These are phyloP conservation scores for Archegozetes longisetosus DNA, from an alignment of 1,140 invertebrate species.

Conservation along the genomic window DNA sequence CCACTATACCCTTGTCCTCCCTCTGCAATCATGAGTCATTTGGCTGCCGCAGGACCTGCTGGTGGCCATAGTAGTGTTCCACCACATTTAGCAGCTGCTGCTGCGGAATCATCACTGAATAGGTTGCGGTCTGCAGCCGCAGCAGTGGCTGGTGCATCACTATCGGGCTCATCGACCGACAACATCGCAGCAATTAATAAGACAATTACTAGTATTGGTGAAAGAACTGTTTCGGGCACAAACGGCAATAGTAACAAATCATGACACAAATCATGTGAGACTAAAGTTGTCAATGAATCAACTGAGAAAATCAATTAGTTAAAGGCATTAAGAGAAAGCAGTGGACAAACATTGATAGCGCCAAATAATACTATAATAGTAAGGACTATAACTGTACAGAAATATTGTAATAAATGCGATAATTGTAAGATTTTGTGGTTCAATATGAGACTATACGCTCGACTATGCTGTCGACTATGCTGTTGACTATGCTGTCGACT, in stretches of 20 bases:
- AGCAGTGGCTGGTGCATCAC: constrained; percentile 15
- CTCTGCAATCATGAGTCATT: constrained; percentile 17
- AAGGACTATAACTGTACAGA: no score
- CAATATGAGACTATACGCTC: no score
- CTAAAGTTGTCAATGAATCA: no score
- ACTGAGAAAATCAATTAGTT: no score
- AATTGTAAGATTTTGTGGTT: no score
- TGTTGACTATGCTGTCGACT: no score
- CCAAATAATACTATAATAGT: no score
- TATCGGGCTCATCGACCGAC: background rate
- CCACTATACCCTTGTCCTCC: constrained; percentile 12
- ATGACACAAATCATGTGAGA: no score
- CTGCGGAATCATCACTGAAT: constrained; percentile 18
- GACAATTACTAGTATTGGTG: background rate
- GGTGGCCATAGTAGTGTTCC: constrained; percentile 9
- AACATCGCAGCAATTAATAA: background rate
- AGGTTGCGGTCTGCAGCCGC: constrained; percentile 20
- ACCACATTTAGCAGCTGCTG: constrained; percentile 13
- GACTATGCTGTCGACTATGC: no score
- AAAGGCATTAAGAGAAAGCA: no score
- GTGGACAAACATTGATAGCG: no score
- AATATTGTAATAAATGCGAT: no score
- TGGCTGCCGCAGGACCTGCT: constrained; percentile 13
- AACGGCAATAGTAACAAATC: background rate
- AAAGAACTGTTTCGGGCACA: background rate